Evolutionary conservation across 2,888 invertebrate genomes (phyloP).

Genomic region (Seira musarum): DNA sequence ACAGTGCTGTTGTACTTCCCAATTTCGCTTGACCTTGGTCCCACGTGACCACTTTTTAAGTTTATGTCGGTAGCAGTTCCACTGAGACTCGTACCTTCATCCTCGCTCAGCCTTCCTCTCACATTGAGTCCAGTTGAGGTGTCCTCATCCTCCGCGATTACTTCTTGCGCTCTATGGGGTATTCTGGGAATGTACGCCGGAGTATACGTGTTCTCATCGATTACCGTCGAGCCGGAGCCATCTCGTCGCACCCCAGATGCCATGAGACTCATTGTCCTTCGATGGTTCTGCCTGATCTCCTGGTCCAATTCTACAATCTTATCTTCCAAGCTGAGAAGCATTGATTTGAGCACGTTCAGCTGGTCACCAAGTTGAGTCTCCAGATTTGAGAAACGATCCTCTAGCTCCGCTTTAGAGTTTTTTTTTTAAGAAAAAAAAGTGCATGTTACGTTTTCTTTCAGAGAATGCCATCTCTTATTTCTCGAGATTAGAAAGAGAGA

Average conservation of each 20-base stretch:
- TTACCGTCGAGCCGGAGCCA: slow-evolving; percentile 43
- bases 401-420: slow-evolving; percentile 70
- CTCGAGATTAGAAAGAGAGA: neutral
- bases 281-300: slow-evolving; percentile 69
- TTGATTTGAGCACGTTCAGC: slow-evolving; percentile 70
- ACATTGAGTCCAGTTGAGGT: slow-evolving; percentile 12
- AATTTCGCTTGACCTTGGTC: slow-evolving; percentile 71
- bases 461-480: neutral
- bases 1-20: slow-evolving; percentile 71
- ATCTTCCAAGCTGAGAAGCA: slow-evolving; percentile 71
- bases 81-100: slow-evolving; percentile 11
- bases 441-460: neutral
- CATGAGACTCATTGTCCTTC: slow-evolving; percentile 66
- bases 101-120: slow-evolving; percentile 30
- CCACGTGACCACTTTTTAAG: slow-evolving; percentile 59
- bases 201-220: slow-evolving; percentile 57
- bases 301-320: slow-evolving; percentile 70
- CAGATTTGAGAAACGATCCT: slow-evolving; percentile 70
- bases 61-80: slow-evolving; percentile 16
- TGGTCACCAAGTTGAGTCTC: slow-evolving; percentile 70
- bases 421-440: neutral
- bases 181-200: slow-evolving; percentile 60
- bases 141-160: slow-evolving; percentile 60
- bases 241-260: slow-evolving; percentile 61
- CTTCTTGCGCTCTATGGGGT: slow-evolving; percentile 64